phyloP scores from a whole-genome alignment of 2,113 vertebrate genomes.

The Xiphias gladius region DNA sequence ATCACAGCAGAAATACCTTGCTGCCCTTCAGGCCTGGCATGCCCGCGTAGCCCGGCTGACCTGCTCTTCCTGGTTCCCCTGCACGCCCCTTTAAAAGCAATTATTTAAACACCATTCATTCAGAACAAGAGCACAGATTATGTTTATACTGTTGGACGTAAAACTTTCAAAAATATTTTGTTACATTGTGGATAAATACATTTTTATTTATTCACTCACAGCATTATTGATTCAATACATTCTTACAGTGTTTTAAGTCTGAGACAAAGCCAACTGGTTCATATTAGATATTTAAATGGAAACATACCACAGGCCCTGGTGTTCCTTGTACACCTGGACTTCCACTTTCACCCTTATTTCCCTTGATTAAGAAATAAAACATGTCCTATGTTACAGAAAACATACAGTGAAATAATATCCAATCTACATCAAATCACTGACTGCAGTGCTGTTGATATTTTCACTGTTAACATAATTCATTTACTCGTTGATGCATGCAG shows the following conservation, averaged over 20 bases:
- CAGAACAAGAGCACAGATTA: slow-evolving; percentile 4
- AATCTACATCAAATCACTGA: slow-evolving; percentile 11
- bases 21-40: slow-evolving; percentile 89
- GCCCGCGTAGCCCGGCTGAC: slow-evolving; percentile 91
- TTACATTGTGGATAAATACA: neutral
- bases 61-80: slow-evolving; percentile 86
- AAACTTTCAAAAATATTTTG: neutral
- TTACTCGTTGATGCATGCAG: slow-evolving; percentile 11
- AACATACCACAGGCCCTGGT: slow-evolving; percentile 88
- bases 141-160: neutral
- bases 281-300: slow-evolving; percentile 4
- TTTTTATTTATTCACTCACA: neutral
- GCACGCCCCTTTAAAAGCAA: slow-evolving; percentile 85
- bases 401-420: slow-evolving; percentile 15
- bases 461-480: slow-evolving; percentile 7
- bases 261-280: slow-evolving; percentile 9
- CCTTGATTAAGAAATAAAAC: slow-evolving; percentile 82
- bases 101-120: slow-evolving; percentile 13
- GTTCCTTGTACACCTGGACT: slow-evolving; percentile 85
- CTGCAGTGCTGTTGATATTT: slow-evolving; percentile 12
- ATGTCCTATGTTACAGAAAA: slow-evolving; percentile 31
- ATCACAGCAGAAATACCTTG: slow-evolving; percentile 83
- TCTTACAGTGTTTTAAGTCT: neutral
- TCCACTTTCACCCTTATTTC: slow-evolving; percentile 91
- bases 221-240: neutral